Base-by-base conservation (phyloP, 2,888 invertebrate species). In the Quadriops clusia region DNA sequence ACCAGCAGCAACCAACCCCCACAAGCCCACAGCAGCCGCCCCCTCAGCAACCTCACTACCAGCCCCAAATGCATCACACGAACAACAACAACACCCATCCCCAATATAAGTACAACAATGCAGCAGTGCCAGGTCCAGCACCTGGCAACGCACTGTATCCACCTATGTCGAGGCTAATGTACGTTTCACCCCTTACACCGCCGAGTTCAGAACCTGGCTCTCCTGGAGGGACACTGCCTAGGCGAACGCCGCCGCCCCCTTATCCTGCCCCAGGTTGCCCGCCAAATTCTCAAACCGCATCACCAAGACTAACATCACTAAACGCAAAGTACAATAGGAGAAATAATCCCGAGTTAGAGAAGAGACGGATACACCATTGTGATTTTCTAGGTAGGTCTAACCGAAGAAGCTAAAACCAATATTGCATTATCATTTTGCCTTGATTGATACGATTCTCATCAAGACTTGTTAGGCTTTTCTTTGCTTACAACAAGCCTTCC, bases 321-420 rank as follows among this genome's bases (percentile, higher is more conserved):
- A 24, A 33, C 23, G 11, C 36, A 10, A 86, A 83, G 54, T 93
- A 89, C 65, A 94, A 94, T 67, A 70, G 94, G 43, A 72, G 93
- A 55, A 94, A 94, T 63, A 95, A 95, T 65, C 94, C 94, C 1
- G 94, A 95, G 60, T 64, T 95, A 47, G 94, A 95, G 61, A 94
- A 94, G 61, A 68, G 94, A 46, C 67, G 95, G 54, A 91, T 94
- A 50, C 94, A 95, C 59, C 91, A 87, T 63, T 95, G 95, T 68
- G 87, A 91, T 70, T 94, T 87, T 63, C 77, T 86, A 60, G 87
- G 87, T 86, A 63, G 70, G 68, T 58, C 20, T 13, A 7, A n/a
- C n/a, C n/a, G n/a, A n/a, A n/a, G n/a, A n/a, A n/a, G n/a, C n/a
- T n/a, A n/a, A n/a, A n/a, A n/a, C n/a, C n/a, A n/a, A n/a, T n/a